Percentiles rank a stretch among this genome's conserved stretches.
Conservation (phyloP, 2,797 vertebrate species). For the Geotrypetes seraphini region DNA sequence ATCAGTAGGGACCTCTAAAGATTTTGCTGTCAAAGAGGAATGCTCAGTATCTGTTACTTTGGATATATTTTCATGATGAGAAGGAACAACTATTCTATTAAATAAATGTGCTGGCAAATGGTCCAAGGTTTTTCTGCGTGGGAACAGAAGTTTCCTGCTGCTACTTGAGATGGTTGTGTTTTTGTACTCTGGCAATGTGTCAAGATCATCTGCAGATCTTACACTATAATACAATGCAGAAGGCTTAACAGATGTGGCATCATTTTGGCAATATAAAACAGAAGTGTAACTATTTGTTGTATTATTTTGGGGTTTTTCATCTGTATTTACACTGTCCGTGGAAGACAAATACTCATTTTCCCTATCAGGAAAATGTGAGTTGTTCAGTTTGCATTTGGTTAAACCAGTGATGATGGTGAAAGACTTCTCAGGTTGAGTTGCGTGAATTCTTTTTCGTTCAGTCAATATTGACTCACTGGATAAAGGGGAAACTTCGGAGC, state of each 20-base stretch:
- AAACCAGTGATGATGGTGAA: not conserved
- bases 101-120: not conserved
- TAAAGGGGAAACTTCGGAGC: too few species aligned
- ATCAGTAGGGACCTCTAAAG: conserved; percentile 11
- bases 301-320: not conserved
- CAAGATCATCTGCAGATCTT: conserved; percentile 33
- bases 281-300: conserved; percentile 10
- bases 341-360: conserved; percentile 13
- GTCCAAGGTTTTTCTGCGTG: not conserved
- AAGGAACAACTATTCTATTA: not conserved
- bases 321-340: conserved; percentile 22
- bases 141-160: conserved; percentile 16
- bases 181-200: conserved; percentile 17
- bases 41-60: not conserved
- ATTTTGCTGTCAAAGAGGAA: conserved; percentile 10
- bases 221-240: conserved; percentile 36
- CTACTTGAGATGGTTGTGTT: conserved; percentile 12
- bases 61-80: not conserved
- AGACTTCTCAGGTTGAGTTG: too few species aligned
- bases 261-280: conserved; percentile 4
- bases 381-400: conserved; percentile 7
- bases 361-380: conserved; percentile 24
- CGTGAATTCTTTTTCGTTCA: too few species aligned
- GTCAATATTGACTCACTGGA: too few species aligned
- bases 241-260: conserved; percentile 11